Evolutionary conservation across 1,140 invertebrate genomes (phyloP).

Genomic region (Belonocnema kinseyi): DNA sequence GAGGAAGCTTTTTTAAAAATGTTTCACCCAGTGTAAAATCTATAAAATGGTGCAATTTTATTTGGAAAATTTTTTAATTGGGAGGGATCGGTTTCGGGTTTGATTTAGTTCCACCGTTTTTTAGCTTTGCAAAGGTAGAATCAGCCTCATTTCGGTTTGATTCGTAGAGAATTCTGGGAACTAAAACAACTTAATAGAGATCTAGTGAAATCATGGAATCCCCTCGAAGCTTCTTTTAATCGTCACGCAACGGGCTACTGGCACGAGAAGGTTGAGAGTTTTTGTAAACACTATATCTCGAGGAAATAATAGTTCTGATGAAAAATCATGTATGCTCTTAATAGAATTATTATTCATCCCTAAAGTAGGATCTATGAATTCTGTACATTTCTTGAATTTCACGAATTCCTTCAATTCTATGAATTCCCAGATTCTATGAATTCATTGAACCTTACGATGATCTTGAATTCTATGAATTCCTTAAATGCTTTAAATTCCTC

Average conservation of each 20-base stretch:
- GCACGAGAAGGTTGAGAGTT: neutral
- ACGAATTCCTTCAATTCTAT: too few relatives aligned
- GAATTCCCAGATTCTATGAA: too few relatives aligned
- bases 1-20: neutral
- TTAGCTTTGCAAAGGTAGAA: slow-evolving; percentile 22
- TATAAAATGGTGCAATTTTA: neutral
- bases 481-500: too few relatives aligned
- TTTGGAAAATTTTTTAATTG: neutral
- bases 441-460: too few relatives aligned
- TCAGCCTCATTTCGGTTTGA: slow-evolving; percentile 17
- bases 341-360: too few relatives aligned
- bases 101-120: neutral
- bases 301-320: neutral
- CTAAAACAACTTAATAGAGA: slow-evolving; percentile 23
- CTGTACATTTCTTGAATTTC: too few relatives aligned
- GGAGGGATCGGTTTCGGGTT: neutral
- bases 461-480: too few relatives aligned
- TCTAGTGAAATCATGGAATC: slow-evolving; percentile 20
- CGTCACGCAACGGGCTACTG: slow-evolving; percentile 14
- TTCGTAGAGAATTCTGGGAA: slow-evolving; percentile 20
- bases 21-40: neutral
- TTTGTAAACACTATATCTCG: slow-evolving; percentile 21
- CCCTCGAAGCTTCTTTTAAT: slow-evolving; percentile 24
- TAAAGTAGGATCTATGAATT: too few relatives aligned
- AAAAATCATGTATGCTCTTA: neutral